Evolutionary conservation across 1,140 invertebrate genomes (phyloP), one percentile per base, ranked within the genome.

Genomic region (Brachionus rubens): DNA sequence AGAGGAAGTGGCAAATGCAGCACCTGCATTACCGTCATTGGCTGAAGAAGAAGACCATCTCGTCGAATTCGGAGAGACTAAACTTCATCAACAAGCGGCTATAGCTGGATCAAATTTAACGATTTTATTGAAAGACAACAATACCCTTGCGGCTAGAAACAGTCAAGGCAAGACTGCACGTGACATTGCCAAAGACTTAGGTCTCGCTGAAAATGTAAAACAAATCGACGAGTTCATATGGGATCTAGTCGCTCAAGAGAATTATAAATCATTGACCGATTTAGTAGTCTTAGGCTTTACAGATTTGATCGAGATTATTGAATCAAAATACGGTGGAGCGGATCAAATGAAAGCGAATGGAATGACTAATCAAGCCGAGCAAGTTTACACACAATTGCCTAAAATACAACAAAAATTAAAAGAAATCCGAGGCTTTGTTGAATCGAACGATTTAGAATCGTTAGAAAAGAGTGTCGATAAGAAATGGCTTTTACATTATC

Each of bases 11-110:
- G 72, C 72, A 41, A 54, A 54, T 16, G 30, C 54, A 46, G 48
- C 48, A 21, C 72, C 50, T 7, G 48, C 72, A 24, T 47, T 75
- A 10, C 72, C 72, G 0, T 54, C 72, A 40, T 10, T 75, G 3
- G 48, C 48, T 16, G 72, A 75, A 75, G 72, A 75, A 54, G 70
- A 75, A 40, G 72, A 75, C 12, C 48, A 75, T 19, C 26, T 75
- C 19, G 33, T 75, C 7, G 72, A 75, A 43, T 75, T 75, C 14
- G 72, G 72, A 12, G 54, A 75, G 12, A 75, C 72, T 1, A 54
- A 75, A 54, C 72, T 75, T 14, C 72, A 75, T 75, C 50, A 54
- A 19, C 50, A 56, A 75, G 72, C 72, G 3, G 54, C 50, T 16
- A 24, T 30, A 10, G 48, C 41, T 40, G 72, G 72, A 5, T 24